Evolutionary conservation across 2,113 vertebrate species (phyloP).

Genomic region (Struthio camelus): DNA sequence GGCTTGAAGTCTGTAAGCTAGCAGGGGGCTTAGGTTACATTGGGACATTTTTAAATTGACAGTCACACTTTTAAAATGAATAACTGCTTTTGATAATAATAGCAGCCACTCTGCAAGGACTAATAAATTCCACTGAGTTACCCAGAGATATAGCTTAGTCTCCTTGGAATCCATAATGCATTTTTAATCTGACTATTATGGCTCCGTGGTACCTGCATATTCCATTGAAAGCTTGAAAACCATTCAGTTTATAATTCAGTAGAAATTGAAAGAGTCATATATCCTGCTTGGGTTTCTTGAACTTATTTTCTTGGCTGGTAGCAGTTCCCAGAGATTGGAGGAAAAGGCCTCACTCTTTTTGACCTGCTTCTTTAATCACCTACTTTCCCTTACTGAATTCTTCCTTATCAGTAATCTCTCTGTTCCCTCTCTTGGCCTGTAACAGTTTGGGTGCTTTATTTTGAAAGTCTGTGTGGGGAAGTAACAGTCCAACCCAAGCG

Average conservation of each 20-base stretch:
- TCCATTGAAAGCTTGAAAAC: constrained; percentile 26
- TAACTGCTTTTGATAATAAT: constrained; percentile 12
- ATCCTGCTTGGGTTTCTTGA: neutral
- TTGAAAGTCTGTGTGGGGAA: neutral
- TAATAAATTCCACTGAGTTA: constrained; percentile 26
- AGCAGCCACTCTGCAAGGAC: neutral
- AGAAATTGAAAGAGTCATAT: neutral
- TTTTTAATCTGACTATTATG: neutral
- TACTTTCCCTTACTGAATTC: neutral
- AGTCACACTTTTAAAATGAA: constrained; percentile 29
- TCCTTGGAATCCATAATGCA: neutral
- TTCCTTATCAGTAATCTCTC: neutral
- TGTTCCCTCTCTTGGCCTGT: neutral
- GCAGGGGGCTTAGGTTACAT: neutral
- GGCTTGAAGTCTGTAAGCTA: neutral
- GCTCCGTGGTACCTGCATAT: neutral
- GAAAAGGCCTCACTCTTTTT: neutral
- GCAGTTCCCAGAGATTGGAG: neutral
- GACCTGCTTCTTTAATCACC: neutral
- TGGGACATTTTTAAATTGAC: constrained; percentile 9
- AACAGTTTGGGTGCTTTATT: neutral
- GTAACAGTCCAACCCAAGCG: neutral
- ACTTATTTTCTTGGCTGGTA: neutral
- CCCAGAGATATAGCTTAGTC: constrained; percentile 1
- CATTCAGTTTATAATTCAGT: neutral